These are phyloP conservation scores for Thaleichthys pacificus DNA, from an alignment of 2,797 vertebrate species.

Conservation along the genomic window DNA sequence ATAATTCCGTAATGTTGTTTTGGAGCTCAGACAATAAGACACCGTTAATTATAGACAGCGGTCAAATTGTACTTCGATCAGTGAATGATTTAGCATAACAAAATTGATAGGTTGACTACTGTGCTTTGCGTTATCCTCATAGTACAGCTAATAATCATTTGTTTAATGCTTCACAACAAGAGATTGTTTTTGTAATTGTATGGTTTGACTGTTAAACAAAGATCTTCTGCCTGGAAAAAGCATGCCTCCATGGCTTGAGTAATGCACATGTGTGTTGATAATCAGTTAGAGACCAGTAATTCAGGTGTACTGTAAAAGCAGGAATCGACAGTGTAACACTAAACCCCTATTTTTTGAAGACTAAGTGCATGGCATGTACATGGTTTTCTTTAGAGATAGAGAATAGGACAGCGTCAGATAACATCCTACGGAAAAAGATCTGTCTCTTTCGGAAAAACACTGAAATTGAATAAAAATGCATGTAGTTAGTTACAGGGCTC, in stretches of 20 bases:
- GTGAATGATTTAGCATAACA: neutral
- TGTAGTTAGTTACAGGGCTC: slow-evolving; percentile 48
- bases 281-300: neutral
- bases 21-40: neutral
- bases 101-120: neutral
- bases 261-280: neutral
- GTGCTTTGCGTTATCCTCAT: neutral
- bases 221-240: neutral
- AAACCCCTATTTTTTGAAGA: slow-evolving; percentile 12
- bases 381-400: slow-evolving; percentile 44
- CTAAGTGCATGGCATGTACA: slow-evolving; percentile 68
- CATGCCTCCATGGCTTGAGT: neutral
- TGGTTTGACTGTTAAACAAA: neutral
- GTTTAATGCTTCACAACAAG: neutral
- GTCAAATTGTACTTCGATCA: neutral
- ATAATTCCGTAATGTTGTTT: neutral
- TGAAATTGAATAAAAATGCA: slow-evolving; percentile 40
- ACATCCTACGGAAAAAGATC: slow-evolving; percentile 20
- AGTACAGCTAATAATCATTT: neutral
- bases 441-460: slow-evolving; percentile 4
- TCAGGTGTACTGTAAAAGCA: neutral
- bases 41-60: neutral
- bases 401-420: slow-evolving; percentile 23
- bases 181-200: slow-evolving; percentile 1
- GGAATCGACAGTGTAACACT: neutral